These are phyloP conservation scores for Parapristionchus giblindavisi DNA, from an alignment of 2,888 invertebrate genomes.

Conservation along the genomic window DNA sequence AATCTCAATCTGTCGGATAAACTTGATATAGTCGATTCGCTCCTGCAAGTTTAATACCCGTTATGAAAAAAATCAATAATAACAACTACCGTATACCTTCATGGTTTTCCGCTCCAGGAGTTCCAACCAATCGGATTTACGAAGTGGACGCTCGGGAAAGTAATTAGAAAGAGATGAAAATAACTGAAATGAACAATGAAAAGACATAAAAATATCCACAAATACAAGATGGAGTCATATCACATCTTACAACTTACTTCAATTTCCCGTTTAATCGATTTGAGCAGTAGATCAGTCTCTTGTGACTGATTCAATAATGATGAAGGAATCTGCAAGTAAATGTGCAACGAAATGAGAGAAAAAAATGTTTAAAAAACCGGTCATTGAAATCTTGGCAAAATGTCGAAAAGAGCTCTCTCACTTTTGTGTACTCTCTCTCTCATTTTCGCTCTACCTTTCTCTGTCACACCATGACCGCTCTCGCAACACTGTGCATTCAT, in stretches of 20 bases:
- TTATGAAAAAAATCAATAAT: neutral
- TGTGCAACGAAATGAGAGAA: too few species aligned
- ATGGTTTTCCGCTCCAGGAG: neutral
- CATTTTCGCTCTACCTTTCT: neutral
- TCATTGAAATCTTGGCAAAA: too few species aligned
- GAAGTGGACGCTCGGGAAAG: constrained; percentile 4
- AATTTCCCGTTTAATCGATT: too few species aligned
- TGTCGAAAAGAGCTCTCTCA: too few species aligned
- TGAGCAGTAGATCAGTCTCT: too few species aligned
- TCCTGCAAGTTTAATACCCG: neutral
- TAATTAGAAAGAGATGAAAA: constrained; percentile 20
- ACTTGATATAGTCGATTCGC: constrained; percentile 35
- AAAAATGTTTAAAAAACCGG: too few species aligned
- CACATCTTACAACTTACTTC: too few species aligned
- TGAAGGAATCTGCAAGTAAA: too few species aligned
- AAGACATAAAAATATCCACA: too few species aligned
- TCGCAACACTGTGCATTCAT: neutral
- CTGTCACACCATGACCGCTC: neutral
- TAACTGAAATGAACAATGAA: neutral
- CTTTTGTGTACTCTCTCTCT: too few species aligned
- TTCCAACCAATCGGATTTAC: constrained; percentile 1
- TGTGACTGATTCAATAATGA: too few species aligned
- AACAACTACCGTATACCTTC: neutral
- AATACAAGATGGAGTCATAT: too few species aligned
- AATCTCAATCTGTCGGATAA: constrained; percentile 31